Percentiles rank a stretch among this genome's conserved stretches.
Conservation (phyloP, 2,797 vertebrate species). For the Steatocranus sp. region DNA sequence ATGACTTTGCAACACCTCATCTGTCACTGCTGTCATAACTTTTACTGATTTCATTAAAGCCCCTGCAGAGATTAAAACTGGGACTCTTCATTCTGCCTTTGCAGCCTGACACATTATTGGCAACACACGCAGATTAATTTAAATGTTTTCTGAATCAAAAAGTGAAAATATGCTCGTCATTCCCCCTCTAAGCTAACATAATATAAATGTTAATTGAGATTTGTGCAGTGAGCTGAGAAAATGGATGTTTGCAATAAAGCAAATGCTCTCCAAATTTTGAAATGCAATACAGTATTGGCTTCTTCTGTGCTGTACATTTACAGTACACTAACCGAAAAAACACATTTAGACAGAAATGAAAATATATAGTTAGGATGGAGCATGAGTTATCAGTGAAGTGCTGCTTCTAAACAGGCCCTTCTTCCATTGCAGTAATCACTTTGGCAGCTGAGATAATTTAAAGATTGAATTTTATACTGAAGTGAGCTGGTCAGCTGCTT, state of each 20-base stretch:
- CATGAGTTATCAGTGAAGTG: not conserved
- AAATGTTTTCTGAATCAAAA: conserved; percentile 61
- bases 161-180: conserved; percentile 59
- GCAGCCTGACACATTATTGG: conserved; percentile 41
- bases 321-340: not conserved
- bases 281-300: conserved; percentile 15
- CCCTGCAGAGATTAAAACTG: conserved; percentile 37
- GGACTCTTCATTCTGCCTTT: conserved; percentile 23
- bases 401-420: not conserved
- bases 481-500: not conserved
- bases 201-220: conserved; percentile 81
- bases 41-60: conserved; percentile 33
- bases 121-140: conserved; percentile 53
- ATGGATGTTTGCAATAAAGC: conserved; percentile 60
- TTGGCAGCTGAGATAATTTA: conserved; percentile 5
- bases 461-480: conserved; percentile 29
- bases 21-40: conserved; percentile 13
- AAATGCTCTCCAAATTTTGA: conserved; percentile 51
- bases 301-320: not conserved
- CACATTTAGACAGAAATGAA: not conserved
- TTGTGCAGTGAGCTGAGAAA: conserved; percentile 54
- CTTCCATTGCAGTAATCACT: conserved; percentile 9
- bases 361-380: not conserved
- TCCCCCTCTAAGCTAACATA: conserved; percentile 72
- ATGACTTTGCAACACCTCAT: conserved; percentile 29